Percentiles rank a stretch among this genome's conserved stretches.
Conservation (phyloP, 2,797 vertebrate species). For the Cryptoblepharus egeriae region DNA sequence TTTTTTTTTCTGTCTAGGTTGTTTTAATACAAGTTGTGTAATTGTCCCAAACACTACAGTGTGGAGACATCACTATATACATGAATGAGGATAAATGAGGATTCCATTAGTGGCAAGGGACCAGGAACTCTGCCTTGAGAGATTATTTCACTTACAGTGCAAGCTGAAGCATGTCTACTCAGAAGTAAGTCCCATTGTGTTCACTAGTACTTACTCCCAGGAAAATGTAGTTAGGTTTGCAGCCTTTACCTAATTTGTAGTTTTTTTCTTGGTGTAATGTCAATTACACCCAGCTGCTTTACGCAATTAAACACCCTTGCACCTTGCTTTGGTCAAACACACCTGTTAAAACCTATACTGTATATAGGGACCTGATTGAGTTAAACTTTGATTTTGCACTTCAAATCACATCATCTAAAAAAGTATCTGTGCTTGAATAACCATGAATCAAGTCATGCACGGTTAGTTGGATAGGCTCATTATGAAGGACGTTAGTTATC, state of each 20-base stretch:
- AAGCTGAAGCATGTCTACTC: too few relatives aligned
- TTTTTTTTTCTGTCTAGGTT: not conserved
- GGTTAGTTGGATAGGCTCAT: not conserved
- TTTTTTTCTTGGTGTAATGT: not conserved
- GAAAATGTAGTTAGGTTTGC: too few relatives aligned
- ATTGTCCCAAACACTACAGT: not conserved
- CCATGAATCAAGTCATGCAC: slow-evolving; percentile 34
- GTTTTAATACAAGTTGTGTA: not conserved
- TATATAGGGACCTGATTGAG: slow-evolving; percentile 48
- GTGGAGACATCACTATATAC: not conserved
- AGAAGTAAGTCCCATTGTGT: too few relatives aligned
- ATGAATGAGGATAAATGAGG: too few relatives aligned
- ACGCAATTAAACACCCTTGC: not conserved
- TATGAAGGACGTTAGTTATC: not conserved
- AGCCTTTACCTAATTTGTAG: too few relatives aligned
- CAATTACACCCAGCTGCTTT: not conserved
- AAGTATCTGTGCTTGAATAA: slow-evolving; percentile 42
- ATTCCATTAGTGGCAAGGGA: too few relatives aligned
- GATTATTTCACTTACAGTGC: too few relatives aligned
- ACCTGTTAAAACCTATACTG: slow-evolving; percentile 38
- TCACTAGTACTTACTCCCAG: too few relatives aligned
- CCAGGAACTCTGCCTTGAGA: too few relatives aligned
- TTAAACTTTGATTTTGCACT: slow-evolving; percentile 45
- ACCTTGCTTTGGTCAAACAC: not conserved
- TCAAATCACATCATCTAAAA: slow-evolving; percentile 53